These are phyloP conservation scores for Lanius collurio DNA, from an alignment of 2,113 vertebrate species.

Conservation along the genomic window DNA sequence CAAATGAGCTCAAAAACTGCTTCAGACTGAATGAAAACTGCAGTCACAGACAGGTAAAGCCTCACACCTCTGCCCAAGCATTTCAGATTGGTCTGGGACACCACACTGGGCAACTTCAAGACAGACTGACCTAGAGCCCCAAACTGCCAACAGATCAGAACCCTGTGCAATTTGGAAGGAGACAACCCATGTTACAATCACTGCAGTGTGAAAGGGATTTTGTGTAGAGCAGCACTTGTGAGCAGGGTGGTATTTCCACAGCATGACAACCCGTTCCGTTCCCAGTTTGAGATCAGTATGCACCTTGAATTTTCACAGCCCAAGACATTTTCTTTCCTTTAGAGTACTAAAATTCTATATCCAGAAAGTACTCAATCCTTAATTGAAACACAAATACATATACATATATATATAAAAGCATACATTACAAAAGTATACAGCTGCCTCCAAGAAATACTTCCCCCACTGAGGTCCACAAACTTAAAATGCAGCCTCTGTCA, in stretches of 20 bases:
- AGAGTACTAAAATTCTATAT: not conserved
- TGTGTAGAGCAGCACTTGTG: not conserved
- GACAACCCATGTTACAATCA: fast-evolving
- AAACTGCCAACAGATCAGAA: not conserved
- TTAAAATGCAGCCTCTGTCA: not conserved
- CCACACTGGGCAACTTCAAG: not conserved
- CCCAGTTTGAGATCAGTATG: not conserved
- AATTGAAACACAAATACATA: not conserved
- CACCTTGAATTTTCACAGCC: not conserved
- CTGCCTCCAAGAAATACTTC: not conserved
- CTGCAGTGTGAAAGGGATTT: not conserved
- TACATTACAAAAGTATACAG: not conserved
- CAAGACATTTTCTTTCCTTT: not conserved
- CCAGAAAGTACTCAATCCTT: not conserved
- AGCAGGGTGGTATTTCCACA: fast-evolving
- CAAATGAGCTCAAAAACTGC: not conserved
- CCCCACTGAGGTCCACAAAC: not conserved
- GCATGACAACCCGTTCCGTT: not conserved
- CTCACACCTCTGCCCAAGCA: not conserved
- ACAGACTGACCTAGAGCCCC: not conserved
- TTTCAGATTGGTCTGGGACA: not conserved
- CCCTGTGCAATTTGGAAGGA: not conserved
- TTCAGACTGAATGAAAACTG: not conserved
- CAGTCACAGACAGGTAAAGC: not conserved
- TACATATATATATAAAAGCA: not conserved